Conservation (phyloP, 1,140 invertebrate genomes). For the Caenorhabditis brenneri region DNA sequence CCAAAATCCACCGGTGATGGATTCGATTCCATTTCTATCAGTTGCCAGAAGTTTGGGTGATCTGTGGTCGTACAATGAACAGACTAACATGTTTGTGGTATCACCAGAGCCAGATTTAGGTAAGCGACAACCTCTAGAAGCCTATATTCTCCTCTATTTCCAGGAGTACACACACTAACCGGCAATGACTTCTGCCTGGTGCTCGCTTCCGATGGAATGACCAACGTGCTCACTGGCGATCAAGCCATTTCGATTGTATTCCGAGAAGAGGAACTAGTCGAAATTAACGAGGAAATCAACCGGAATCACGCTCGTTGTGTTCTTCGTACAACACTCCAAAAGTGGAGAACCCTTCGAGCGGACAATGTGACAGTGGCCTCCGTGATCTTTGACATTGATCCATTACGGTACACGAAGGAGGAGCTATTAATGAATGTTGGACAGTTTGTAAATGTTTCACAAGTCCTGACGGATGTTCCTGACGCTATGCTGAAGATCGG, state of each 20-base stretch:
- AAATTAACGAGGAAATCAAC: conserved; percentile 70
- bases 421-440: conserved; percentile 9
- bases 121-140: no score
- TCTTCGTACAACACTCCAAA: conserved; percentile 47
- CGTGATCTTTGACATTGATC: conserved; percentile 45
- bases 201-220: conserved; percentile 92
- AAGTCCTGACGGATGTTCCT: no score
- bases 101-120: conserved; percentile 93
- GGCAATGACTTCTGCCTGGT: conserved; percentile 78
- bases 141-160: neutral
- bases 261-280: conserved; percentile 76
- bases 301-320: conserved; percentile 53
- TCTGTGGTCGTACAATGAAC: conserved; percentile 93
- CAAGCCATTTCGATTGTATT: conserved; percentile 77
- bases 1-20: conserved; percentile 74
- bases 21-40: conserved; percentile 93
- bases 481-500: conserved; percentile 27
- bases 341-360: conserved; percentile 57
- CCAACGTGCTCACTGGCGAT: conserved; percentile 88
- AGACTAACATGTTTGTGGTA: conserved; percentile 87
- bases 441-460: neutral
- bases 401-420: neutral
- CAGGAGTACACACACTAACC: neutral
- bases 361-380: conserved; percentile 56
- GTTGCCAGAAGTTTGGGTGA: conserved; percentile 92